Base-by-base conservation (phyloP, 2,113 vertebrate species). In the Nothoprocta pentlandii region DNA sequence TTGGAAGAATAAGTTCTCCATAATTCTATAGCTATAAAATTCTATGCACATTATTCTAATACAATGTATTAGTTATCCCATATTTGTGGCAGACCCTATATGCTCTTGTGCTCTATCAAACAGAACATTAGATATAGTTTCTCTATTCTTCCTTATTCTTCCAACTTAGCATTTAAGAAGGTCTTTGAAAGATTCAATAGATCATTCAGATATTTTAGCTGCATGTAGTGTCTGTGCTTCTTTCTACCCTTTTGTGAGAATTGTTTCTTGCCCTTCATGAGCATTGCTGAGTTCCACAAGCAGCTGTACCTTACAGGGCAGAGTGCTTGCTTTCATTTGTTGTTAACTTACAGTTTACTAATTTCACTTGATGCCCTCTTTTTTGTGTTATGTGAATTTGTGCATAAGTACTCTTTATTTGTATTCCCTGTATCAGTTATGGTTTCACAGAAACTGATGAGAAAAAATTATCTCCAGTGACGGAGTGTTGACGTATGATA, bases 381-480 rank as follows among this genome's bases (percentile, higher is more conserved):
- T 73, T 41, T 23, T 75, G 9, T 2, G 0, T 68, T 69, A 16
- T 3, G 2, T 67, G 67, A 58, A 63, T 49, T 21, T 49, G 20
- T 25, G 15, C 68, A 10, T 59, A 56, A 21, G 13, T 58, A 6
- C 7, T 63, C 25, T 67, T 88, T 64, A 41, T 80, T 83, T 17
- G 34, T 81, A 66, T 89, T 74, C 25, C 67, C 44, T 20, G 12
- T 30, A 47, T 17, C 3, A 0, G 10, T 81, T 0, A 0, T 51
- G 21, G 14, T 62, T 95, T 94, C 25, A 17, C 20, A 28, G 44
- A 74, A 15, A 34, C 7, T 54, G 44, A 49, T 5, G 8, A 70
- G 17, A 87, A 62, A 12, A 84, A 32, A 68, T 78, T 87, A 36
- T 53, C 39, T 79, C 20, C 44, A 28, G 23, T 6, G 2, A 15